phyloP scores from a whole-genome alignment of 1,140 invertebrate genomes.

The Euwallacea fornicatus region DNA sequence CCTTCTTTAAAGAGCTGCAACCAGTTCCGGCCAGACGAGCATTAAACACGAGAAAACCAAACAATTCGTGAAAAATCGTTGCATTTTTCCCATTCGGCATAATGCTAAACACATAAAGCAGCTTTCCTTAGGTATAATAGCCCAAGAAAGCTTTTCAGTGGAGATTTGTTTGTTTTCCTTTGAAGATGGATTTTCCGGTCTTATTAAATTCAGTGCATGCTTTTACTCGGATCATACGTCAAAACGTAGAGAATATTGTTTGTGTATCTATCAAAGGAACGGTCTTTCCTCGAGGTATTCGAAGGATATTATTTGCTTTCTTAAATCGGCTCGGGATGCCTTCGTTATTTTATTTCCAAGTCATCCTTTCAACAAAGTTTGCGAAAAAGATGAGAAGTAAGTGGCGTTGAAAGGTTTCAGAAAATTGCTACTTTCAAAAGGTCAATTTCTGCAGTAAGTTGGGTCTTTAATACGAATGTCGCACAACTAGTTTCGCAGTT shows the following conservation, averaged over 20 bases:
- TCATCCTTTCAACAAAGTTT: conserved; percentile 10
- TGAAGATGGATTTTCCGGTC: conserved; percentile 32
- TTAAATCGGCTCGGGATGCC: conserved; percentile 13
- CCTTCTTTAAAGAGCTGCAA: too few species aligned
- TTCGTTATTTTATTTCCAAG: too few species aligned
- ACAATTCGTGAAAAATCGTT: conserved; percentile 27
- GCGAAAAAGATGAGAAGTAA: neutral
- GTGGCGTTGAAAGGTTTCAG: conserved; percentile 1
- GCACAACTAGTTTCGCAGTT: too few species aligned
- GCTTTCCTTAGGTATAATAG: conserved; percentile 35
- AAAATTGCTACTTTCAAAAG: conserved; percentile 13
- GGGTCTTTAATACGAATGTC: conserved; percentile 1
- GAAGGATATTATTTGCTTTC: conserved; percentile 19
- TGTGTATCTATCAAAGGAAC: conserved; percentile 25
- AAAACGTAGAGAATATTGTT: conserved; percentile 30
- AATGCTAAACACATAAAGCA: conserved; percentile 37
- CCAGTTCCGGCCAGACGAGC: too few species aligned
- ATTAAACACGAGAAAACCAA: conserved; percentile 7
- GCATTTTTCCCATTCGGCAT: conserved; percentile 26
- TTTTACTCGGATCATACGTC: conserved; percentile 34
- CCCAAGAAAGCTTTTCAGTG: conserved; percentile 26
- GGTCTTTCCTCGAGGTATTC: conserved; percentile 21
- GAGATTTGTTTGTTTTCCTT: conserved; percentile 35
- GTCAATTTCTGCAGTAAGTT: neutral
- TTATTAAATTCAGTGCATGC: conserved; percentile 32